Evolutionary conservation across 2,888 invertebrate species (phyloP).

Genomic region (Halictus ligatus): DNA sequence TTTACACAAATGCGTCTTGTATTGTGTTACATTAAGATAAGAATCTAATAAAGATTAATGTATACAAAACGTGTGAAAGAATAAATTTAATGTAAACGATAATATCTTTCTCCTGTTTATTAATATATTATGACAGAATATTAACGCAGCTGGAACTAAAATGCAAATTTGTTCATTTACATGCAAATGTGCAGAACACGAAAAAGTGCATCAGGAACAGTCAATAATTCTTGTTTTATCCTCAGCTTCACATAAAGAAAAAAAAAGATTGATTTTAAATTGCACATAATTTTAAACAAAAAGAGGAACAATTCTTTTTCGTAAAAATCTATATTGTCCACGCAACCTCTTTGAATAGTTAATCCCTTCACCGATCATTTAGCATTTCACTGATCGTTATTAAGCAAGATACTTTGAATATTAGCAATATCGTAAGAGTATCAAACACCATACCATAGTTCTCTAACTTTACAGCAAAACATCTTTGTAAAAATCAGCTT

Average conservation of each 20-base stretch:
- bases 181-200: neutral
- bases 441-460: slow-evolving; percentile 11
- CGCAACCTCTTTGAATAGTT: neutral
- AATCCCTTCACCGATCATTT: neutral
- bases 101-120: neutral
- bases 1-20: neutral
- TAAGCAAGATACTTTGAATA: neutral
- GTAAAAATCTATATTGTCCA: neutral
- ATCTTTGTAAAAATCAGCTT: slow-evolving; percentile 7
- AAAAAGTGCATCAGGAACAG: neutral
- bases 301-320: neutral
- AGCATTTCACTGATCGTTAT: neutral
- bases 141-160: neutral
- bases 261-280: neutral
- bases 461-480: slow-evolving; percentile 11
- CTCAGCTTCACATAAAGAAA: neutral
- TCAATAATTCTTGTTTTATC: neutral
- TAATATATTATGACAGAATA: neutral
- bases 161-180: neutral
- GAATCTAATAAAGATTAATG: neutral
- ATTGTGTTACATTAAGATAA: neutral
- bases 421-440: neutral
- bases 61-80: neutral
- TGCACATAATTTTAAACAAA: neutral
- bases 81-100: neutral